These are phyloP conservation scores for Drosophila mettleri DNA, from an alignment of 2,888 invertebrate genomes.

Conservation along the genomic window DNA sequence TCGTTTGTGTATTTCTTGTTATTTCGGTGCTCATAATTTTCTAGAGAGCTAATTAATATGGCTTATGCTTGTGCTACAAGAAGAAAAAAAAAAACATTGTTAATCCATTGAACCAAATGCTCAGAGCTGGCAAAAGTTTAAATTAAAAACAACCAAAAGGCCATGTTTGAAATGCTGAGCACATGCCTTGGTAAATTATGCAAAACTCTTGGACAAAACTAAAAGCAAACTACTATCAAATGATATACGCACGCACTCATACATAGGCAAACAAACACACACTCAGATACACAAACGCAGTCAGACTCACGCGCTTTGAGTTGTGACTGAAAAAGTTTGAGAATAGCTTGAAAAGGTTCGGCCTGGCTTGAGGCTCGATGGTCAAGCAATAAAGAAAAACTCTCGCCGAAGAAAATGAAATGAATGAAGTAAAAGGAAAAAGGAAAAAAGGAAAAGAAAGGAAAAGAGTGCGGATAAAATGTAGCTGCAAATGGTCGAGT, in stretches of 20 bases:
- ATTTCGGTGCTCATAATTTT: slow-evolving; percentile 38
- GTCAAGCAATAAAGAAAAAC: slow-evolving; percentile 69
- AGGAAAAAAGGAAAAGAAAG: slow-evolving; percentile 5
- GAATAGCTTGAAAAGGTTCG: slow-evolving; percentile 20
- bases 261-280: slow-evolving; percentile 25
- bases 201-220: slow-evolving; percentile 60
- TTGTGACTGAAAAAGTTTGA: slow-evolving; percentile 33
- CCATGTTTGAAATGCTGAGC: slow-evolving; percentile 51
- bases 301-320: slow-evolving; percentile 13
- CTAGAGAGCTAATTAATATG: slow-evolving; percentile 55
- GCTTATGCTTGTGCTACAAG: slow-evolving; percentile 32
- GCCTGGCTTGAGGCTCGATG: slow-evolving; percentile 52
- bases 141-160: slow-evolving; percentile 44
- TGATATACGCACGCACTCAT: slow-evolving; percentile 22
- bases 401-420: slow-evolving; percentile 48
- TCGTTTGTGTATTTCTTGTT: slow-evolving; percentile 11
- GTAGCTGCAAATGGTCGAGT: slow-evolving; percentile 55
- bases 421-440: slow-evolving; percentile 7
- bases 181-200: slow-evolving; percentile 52
- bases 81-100: slow-evolving; percentile 5
- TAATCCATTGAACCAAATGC: slow-evolving; percentile 32
- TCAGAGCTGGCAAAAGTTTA: slow-evolving; percentile 26
- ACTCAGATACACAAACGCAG: slow-evolving; percentile 7
- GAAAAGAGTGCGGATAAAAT: slow-evolving; percentile 60
- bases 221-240: slow-evolving; percentile 47